Conservation (phyloP, 2,113 vertebrate species). For the Salvator merianae region DNA sequence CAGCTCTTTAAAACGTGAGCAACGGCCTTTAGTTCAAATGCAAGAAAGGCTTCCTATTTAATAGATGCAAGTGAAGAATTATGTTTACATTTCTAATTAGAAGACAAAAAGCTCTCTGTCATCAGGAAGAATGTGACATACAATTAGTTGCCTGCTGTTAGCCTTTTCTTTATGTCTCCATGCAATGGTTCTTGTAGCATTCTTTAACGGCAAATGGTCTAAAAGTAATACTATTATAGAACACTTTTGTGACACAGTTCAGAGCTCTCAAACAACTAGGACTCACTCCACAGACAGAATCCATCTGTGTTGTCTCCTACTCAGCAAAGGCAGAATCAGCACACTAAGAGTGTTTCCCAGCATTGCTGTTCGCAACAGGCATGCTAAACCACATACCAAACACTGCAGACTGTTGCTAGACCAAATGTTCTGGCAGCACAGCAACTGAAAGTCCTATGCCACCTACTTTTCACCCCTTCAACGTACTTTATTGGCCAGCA, state of each 20-base stretch:
- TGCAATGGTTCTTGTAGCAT: not conserved
- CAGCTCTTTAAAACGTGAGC: not conserved
- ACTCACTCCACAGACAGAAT: not conserved
- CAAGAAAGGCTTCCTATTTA: not conserved
- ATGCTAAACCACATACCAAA: not conserved
- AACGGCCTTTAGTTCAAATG: conserved; percentile 7
- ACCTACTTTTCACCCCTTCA: not conserved
- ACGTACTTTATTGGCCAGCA: not conserved
- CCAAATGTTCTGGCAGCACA: not conserved
- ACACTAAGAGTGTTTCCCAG: not conserved
- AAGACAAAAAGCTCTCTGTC: conserved; percentile 35
- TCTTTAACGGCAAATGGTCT: conserved; percentile 36
- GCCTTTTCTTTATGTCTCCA: conserved; percentile 18
- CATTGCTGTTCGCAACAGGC: not conserved
- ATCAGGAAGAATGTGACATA: not conserved
- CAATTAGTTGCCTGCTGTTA: conserved; percentile 23
- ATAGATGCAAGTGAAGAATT: conserved; percentile 42
- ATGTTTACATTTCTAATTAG: not conserved
- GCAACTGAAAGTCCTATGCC: not conserved
- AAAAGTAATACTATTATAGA: conserved; percentile 27
- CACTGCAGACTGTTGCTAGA: not conserved
- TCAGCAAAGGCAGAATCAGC: not conserved
- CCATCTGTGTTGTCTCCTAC: fast-evolving
- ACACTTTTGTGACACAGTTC: fast-evolving
- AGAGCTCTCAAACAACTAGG: fast-evolving